phyloP scores from a whole-genome alignment of 2,113 vertebrate genomes.

The Lontra canadensis region DNA sequence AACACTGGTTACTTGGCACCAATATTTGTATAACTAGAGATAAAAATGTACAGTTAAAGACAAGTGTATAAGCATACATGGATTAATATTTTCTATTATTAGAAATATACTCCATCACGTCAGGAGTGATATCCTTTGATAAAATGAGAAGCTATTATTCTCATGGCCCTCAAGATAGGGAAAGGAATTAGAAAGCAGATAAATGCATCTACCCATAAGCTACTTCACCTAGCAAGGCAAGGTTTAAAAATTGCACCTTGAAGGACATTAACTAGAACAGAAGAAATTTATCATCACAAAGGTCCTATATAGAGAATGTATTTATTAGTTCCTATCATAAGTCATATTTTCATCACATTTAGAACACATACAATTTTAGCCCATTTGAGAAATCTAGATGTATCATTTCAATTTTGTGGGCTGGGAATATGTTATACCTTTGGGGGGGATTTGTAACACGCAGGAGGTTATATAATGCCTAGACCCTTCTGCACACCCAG shows the following conservation, averaged over 20 bases:
- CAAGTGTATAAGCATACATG: not conserved
- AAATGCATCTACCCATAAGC: not conserved
- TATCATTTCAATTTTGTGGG: not conserved
- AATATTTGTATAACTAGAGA: not conserved
- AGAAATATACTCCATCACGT: not conserved
- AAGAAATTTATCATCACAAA: not conserved
- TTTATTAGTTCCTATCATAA: not conserved
- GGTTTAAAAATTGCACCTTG: not conserved
- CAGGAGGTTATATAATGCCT: too few relatives aligned
- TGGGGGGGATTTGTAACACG: not conserved
- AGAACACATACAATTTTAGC: not conserved
- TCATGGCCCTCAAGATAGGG: not conserved
- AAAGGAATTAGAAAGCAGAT: not conserved
- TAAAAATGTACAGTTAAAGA: constrained; percentile 26
- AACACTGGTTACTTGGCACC: not conserved
- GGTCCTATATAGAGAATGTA: not conserved
- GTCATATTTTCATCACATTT: not conserved
- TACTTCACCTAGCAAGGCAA: not conserved
- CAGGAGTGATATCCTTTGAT: not conserved
- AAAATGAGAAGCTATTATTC: not conserved
- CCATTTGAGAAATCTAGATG: not conserved
- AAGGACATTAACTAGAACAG: not conserved
- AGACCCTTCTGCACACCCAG: not conserved
- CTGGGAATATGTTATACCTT: not conserved
- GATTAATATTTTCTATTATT: not conserved